Percentiles rank a stretch among this genome's conserved stretches.
Evolutionary conservation across 2,888 invertebrate genomes (phyloP).

Genomic region (Lepidonotus clava): DNA sequence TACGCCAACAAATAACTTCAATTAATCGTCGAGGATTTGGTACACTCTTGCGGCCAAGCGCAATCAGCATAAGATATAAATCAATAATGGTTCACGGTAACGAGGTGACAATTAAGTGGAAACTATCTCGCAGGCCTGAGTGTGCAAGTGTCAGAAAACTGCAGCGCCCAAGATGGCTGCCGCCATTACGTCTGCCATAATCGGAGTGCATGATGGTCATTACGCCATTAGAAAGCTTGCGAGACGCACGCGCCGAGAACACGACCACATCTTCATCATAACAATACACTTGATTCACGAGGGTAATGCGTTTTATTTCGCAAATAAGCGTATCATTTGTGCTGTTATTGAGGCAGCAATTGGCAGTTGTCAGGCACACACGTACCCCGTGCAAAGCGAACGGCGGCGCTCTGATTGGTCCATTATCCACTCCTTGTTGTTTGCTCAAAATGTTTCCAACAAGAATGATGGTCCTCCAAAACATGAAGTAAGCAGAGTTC

Average conservation of each 20-base stretch:
- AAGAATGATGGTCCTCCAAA: background rate
- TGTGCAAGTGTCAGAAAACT: constrained; percentile 1
- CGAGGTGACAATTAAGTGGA: constrained; percentile 46
- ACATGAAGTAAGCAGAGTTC: background rate
- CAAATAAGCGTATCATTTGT: constrained; percentile 52
- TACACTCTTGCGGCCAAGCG: constrained; percentile 10
- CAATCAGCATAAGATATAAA: constrained; percentile 40
- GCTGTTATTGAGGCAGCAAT: constrained; percentile 28
- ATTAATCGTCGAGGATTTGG: constrained; percentile 27
- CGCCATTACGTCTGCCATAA: constrained; percentile 31
- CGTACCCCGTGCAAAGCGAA: background rate
- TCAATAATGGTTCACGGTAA: constrained; percentile 14
- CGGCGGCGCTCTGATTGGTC: constrained; percentile 12
- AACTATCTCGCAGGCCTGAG: background rate
- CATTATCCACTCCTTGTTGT: constrained; percentile 41
- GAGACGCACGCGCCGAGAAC: constrained; percentile 32
- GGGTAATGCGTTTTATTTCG: constrained; percentile 50
- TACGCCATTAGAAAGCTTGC: constrained; percentile 42
- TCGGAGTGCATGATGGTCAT: constrained; percentile 32
- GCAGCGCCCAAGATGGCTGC: constrained; percentile 45
- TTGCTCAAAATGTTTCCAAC: constrained; percentile 40
- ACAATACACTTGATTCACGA: constrained; percentile 51
- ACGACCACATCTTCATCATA: constrained; percentile 41
- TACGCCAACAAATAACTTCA: constrained; percentile 49
- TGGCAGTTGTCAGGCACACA: constrained; percentile 45